Evolutionary conservation across 2,113 vertebrate species (phyloP).

Genomic region (Daubentonia madagascariensis): DNA sequence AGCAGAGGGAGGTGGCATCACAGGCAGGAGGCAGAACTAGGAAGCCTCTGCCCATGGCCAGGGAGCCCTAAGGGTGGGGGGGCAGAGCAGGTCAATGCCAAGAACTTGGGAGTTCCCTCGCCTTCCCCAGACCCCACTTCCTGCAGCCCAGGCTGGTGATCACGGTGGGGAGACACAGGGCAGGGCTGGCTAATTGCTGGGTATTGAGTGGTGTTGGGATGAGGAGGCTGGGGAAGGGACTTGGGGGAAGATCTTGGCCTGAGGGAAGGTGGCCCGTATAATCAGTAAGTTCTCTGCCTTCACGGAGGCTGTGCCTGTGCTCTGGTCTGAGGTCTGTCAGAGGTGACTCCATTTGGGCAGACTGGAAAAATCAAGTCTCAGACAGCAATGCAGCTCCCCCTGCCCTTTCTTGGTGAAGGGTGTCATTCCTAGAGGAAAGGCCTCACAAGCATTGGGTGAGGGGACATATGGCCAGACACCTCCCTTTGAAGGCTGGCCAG

Average conservation of each 20-base stretch:
- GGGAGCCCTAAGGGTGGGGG: background rate
- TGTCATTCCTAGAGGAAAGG: background rate
- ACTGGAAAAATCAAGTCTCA: background rate
- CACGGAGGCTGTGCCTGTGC: too few species aligned
- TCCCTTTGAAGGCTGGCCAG: background rate
- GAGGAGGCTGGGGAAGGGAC: conserved; percentile 44
- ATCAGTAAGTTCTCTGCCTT: conserved; percentile 44
- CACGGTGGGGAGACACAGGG: background rate
- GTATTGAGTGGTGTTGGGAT: background rate
- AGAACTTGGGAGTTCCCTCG: background rate
- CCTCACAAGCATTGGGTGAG: background rate
- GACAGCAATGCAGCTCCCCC: background rate
- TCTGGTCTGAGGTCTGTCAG: background rate
- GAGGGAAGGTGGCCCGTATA: conserved; percentile 22
- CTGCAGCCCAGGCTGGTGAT: background rate
- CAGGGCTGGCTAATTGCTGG: conserved; percentile 19
- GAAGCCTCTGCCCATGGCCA: background rate
- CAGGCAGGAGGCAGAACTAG: background rate
- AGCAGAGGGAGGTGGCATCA: background rate
- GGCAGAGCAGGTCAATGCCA: background rate
- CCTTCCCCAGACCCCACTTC: background rate
- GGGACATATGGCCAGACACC: background rate
- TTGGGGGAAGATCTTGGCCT: conserved; percentile 7
- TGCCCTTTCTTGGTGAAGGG: background rate
- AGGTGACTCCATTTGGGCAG: background rate